Evolutionary conservation across 53 echinoderm and acorn worm genomes (phyloP), one percentile per base, ranked within the genome.

Genomic region (Paracentrotus lividus): DNA sequence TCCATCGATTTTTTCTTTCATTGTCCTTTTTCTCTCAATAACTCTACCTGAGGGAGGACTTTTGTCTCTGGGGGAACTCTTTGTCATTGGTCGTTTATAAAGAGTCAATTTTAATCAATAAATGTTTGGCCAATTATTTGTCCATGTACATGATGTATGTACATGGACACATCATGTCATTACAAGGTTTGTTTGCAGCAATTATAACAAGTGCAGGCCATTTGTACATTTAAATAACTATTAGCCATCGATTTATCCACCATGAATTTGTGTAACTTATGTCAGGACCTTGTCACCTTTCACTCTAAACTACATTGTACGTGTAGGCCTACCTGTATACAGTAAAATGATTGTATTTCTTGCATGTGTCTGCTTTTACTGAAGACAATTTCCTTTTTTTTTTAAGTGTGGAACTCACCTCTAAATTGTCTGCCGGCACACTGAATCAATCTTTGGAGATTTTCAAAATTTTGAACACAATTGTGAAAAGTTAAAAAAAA

Each of bases 51-150:
- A 69, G 69, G 5, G 0, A 2, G 2, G 47, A 26, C 47, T 81
- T 26, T 44, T 81, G 24, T 81, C 13, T n/a, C 2, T 2, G 13
- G 31, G n/a, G 0, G 9, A 81, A 81, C 45, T 32, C 78, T 44
- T 36, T 81, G 47, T 81, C 81, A 47, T 81, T 24, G 47, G 45
- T 26, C 26, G 13, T 26, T n/a, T 81, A 47, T 9, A 81, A 81
- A n/a, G 47, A 23, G 47, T 76, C 76, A 18, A 13, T 76, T 10
- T 45, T 81, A 34, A 81, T 81, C 81, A 81, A 45, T 81, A 12
- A 81, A 81, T 81, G 44, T 47, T 81, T 16, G 47, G 44, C 49
- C 47, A 81, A 81, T 81, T 47, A 81, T n/a, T n/a, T n/a, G n/a
- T n/a, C n/a, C n/a, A n/a, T n/a, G n/a, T n/a, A n/a, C n/a, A n/a